Percentiles rank a stretch among this genome's conserved stretches.
Evolutionary conservation across 2,888 invertebrate species (phyloP).

Genomic region (Plagiodera versicolora): DNA sequence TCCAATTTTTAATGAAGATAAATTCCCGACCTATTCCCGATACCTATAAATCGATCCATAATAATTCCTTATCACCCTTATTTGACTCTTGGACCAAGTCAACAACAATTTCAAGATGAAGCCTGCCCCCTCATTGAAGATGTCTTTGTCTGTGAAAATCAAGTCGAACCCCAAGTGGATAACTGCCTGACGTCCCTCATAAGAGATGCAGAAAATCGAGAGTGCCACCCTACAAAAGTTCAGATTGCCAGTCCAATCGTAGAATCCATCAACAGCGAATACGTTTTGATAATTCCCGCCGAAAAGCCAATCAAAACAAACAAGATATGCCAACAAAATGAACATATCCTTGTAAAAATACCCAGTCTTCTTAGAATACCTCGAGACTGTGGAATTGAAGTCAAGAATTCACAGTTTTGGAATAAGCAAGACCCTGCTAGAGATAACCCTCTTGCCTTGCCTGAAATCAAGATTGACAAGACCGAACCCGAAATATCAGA

Average conservation of each 20-base stretch:
- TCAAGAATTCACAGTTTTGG: too few relatives aligned
- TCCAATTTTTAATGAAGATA: too few relatives aligned
- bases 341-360: too few relatives aligned
- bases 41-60: conserved; percentile 1
- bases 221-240: not conserved
- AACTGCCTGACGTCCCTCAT: not conserved
- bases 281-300: not conserved
- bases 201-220: not conserved
- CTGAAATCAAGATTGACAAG: not conserved
- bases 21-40: too few relatives aligned
- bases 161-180: not conserved
- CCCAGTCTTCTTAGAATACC: too few relatives aligned
- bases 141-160: not conserved
- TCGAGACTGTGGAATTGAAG: too few relatives aligned
- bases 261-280: not conserved
- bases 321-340: not conserved
- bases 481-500: not conserved
- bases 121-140: conserved; percentile 6
- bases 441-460: not conserved
- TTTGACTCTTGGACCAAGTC: conserved; percentile 1
- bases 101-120: conserved; percentile 8
- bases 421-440: too few relatives aligned
- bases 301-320: not conserved
- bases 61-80: conserved; percentile 7
- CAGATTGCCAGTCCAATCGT: not conserved